Evolutionary conservation across 2,888 invertebrate species (phyloP).

Genomic region (Osedax frankpressi): DNA sequence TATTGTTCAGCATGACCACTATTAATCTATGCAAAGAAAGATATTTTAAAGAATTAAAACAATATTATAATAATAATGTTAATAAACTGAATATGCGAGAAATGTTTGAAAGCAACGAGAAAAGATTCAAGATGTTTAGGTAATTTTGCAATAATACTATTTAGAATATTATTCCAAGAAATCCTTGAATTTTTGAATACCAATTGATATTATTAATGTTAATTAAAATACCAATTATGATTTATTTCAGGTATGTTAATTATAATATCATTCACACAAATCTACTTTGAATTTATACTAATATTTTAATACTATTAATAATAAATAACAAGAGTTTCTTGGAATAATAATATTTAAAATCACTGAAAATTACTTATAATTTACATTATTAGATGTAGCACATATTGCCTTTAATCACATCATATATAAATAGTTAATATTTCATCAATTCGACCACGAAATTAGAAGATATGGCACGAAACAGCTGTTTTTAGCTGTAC

Average conservation of each 20-base stretch:
- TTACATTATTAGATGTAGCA: too few relatives aligned
- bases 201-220: background rate
- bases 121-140: constrained; percentile 80
- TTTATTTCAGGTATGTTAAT: background rate
- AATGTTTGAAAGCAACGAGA: constrained; percentile 66
- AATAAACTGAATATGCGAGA: constrained; percentile 66
- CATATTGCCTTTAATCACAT: too few relatives aligned
- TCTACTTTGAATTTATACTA: background rate
- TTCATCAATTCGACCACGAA: too few relatives aligned
- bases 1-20: background rate
- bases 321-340: too few relatives aligned
- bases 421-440: too few relatives aligned
- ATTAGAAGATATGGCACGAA: too few relatives aligned
- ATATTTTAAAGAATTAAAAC: constrained; percentile 33
- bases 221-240: background rate
- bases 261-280: too few relatives aligned
- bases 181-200: background rate
- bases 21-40: background rate
- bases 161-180: background rate
- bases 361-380: too few relatives aligned
- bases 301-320: too few relatives aligned
- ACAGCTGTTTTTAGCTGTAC: too few relatives aligned
- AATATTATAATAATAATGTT: constrained; percentile 56
- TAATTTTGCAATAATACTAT: constrained; percentile 38
- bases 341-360: too few relatives aligned